These are phyloP conservation scores for Drosophila melanica DNA, from an alignment of 1,140 invertebrate species.

Conservation along the genomic window DNA sequence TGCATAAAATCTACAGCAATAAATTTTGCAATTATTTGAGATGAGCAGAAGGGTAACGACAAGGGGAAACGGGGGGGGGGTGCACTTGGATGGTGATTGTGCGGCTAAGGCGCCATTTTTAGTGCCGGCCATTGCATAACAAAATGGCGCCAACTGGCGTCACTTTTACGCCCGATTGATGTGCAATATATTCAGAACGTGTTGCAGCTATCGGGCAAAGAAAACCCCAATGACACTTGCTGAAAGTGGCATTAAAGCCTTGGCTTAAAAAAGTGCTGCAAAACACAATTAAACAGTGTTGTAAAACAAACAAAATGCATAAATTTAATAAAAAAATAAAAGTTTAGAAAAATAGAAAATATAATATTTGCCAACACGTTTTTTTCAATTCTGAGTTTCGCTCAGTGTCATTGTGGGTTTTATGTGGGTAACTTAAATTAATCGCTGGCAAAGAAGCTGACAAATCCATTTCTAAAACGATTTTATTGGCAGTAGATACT, in stretches of 20 bases:
- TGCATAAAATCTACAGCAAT: slow-evolving; percentile 45
- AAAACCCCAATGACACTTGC: slow-evolving; percentile 14
- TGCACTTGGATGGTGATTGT: not conserved
- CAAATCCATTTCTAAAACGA: slow-evolving; percentile 44
- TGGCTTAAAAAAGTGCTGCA: not conserved
- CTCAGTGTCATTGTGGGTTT: slow-evolving; percentile 12
- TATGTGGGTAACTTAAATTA: slow-evolving; percentile 44
- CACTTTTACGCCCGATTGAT: slow-evolving; percentile 65
- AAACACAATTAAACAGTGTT: too few relatives aligned
- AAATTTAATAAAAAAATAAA: not conserved
- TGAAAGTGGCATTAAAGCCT: not conserved
- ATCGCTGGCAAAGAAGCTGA: slow-evolving; percentile 49
- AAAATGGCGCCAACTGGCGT: slow-evolving; percentile 54
- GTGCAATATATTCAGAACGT: slow-evolving; percentile 58
- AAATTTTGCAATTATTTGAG: slow-evolving; percentile 60
- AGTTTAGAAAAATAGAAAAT: not conserved
- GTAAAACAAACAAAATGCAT: too few relatives aligned
- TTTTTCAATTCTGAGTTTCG: not conserved
- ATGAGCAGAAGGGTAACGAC: not conserved
- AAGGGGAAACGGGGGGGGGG: not conserved
- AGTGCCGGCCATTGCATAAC: slow-evolving; percentile 38
- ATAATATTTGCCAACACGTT: not conserved
- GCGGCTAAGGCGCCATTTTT: slow-evolving; percentile 29
- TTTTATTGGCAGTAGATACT: slow-evolving; percentile 45
- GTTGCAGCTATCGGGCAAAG: slow-evolving; percentile 13